These are phyloP conservation scores for Vulpes ferrilata DNA, from an alignment of 2,113 vertebrate species.

Conservation along the genomic window DNA sequence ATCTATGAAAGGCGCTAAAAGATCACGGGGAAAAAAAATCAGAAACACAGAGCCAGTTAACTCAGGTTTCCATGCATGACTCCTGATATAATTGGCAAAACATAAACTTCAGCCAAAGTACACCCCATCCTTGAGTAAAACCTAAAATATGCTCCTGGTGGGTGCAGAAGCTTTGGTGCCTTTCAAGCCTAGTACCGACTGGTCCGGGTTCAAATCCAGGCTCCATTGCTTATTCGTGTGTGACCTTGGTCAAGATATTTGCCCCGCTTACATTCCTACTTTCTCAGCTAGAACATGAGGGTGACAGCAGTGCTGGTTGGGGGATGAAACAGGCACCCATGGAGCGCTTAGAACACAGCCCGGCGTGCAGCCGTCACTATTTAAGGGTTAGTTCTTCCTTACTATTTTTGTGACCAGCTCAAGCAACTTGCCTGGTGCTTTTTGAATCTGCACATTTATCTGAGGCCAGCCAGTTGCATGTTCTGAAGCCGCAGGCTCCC, in stretches of 20 bases:
- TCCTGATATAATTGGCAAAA: neutral
- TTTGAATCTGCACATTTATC: neutral
- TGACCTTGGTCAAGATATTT: neutral
- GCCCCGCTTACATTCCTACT: neutral
- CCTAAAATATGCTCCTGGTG: neutral
- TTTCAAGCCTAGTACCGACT: neutral
- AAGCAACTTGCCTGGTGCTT: neutral
- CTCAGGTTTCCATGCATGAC: neutral
- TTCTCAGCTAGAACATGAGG: neutral
- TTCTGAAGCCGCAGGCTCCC: neutral
- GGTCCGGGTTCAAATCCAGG: neutral
- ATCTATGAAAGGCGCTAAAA: neutral
- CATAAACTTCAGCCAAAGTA: neutral
- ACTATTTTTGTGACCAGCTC: neutral
- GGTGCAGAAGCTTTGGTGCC: neutral
- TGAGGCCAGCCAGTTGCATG: neutral
- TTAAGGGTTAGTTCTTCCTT: neutral
- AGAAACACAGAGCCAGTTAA: neutral
- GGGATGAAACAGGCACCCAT: neutral
- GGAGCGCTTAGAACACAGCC: neutral
- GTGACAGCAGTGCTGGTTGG: neutral
- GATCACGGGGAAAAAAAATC: neutral
- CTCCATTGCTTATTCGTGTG: neutral
- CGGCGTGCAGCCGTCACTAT: accelerated
- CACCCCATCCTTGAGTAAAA: neutral